Conservation (phyloP, 2,113 vertebrate species). For the Phodopus roborovskii region DNA sequence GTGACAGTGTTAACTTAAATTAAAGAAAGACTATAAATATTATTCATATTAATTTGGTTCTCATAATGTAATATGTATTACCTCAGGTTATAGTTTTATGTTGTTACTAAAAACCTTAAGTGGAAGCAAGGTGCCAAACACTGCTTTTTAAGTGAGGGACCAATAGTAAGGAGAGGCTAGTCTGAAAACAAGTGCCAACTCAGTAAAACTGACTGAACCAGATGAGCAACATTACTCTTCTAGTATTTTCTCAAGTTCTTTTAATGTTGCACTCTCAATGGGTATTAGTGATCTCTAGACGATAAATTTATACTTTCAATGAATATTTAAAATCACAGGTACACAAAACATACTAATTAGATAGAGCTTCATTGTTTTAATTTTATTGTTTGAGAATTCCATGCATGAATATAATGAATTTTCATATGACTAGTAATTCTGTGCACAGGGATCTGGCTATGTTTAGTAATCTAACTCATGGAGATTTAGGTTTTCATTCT, state of each 20-base stretch:
- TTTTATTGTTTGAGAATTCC: not conserved
- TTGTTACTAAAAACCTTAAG: slow-evolving; percentile 6
- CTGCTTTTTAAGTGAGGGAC: not conserved
- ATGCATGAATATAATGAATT: not conserved
- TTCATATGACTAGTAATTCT: not conserved
- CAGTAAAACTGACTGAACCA: not conserved
- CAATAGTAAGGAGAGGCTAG: not conserved
- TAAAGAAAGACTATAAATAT: slow-evolving; percentile 5
- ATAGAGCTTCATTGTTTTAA: slow-evolving; percentile 1
- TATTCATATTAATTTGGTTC: not conserved
- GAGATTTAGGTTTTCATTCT: not conserved
- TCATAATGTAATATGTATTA: not conserved
- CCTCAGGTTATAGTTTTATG: not conserved
- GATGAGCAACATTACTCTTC: slow-evolving; percentile 6
- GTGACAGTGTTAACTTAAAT: not conserved
- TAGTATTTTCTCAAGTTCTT: not conserved
- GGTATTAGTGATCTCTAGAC: not conserved
- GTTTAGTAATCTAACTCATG: slow-evolving; percentile 32
- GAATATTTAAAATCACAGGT: not conserved
- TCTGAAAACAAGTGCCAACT: slow-evolving; percentile 15
- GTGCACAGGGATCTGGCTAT: slow-evolving; percentile 32
- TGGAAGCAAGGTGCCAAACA: not conserved
- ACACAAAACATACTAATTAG: not conserved
- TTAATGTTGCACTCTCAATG: not conserved
- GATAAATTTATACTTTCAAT: not conserved